Evolutionary conservation across 2,888 invertebrate genomes (phyloP).

Genomic region (Sesia apiformis): DNA sequence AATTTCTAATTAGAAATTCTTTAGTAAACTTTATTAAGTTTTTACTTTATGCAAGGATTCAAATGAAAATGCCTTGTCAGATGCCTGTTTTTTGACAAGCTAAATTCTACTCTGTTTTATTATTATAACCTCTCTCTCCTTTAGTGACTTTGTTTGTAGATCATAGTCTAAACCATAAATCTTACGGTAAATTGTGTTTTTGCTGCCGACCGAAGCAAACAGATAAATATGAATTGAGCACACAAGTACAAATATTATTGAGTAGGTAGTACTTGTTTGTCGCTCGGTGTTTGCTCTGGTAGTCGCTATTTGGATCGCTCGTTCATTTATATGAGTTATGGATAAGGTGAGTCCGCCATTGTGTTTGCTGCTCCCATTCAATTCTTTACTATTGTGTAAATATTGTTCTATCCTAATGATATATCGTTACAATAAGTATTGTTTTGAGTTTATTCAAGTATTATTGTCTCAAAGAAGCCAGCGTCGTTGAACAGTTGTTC

Average conservation of each 20-base stretch:
- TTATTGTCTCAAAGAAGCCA: no score
- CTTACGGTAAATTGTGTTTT: no score
- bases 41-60: constrained; percentile 64
- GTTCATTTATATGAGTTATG: constrained; percentile 69
- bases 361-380: constrained; percentile 46
- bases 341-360: constrained; percentile 46
- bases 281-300: constrained; percentile 40
- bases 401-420: neutral
- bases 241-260: no score
- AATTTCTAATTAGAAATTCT: constrained; percentile 74
- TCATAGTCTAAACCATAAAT: no score
- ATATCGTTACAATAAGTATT: neutral
- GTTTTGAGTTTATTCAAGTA: neutral
- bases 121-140: no score
- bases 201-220: no score
- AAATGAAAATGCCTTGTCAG: constrained; percentile 68
- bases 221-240: no score
- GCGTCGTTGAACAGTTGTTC: no score
- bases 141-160: no score
- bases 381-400: constrained; percentile 30
- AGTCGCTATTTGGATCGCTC: constrained; percentile 46
- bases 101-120: neutral
- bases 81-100: neutral
- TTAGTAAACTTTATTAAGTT: constrained; percentile 70
- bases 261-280: constrained; percentile 29